These are phyloP conservation scores for Pinctada fucata DNA, from an alignment of 2,888 invertebrate genomes.

Conservation along the genomic window DNA sequence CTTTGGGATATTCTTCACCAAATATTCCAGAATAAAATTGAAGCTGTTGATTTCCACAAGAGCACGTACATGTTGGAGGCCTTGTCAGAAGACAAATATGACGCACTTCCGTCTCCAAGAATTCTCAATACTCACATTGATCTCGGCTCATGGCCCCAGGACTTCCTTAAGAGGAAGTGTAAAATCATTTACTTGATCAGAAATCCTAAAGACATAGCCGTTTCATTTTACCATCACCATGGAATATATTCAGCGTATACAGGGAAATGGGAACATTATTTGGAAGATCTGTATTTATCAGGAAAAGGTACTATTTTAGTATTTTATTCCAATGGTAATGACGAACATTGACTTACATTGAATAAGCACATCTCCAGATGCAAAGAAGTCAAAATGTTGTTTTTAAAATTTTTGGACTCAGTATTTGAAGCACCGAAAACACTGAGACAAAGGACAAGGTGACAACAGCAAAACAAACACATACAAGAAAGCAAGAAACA, in stretches of 20 bases:
- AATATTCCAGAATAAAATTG: background rate
- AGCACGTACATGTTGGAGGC: conserved; percentile 11
- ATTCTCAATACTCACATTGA: conserved; percentile 10
- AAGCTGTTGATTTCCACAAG: background rate
- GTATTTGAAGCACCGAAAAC: no score
- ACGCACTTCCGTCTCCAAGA: conserved; percentile 4
- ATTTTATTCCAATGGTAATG: no score
- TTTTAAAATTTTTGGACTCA: no score
- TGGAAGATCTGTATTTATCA: background rate
- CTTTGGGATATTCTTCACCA: conserved; percentile 8
- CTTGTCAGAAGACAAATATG: background rate
- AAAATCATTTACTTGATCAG: conserved; percentile 21
- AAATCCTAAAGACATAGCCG: conserved; percentile 31
- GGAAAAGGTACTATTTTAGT: background rate
- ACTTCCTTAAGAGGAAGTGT: conserved; percentile 12
- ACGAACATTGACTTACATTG: no score
- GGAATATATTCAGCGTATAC: conserved; percentile 3
- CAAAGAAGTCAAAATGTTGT: no score
- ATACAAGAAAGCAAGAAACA: no score
- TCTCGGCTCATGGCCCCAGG: background rate
- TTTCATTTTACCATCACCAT: conserved; percentile 28
- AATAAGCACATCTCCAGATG: no score
- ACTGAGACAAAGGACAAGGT: no score
- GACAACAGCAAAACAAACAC: no score
- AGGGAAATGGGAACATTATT: conserved; percentile 15